These are phyloP conservation scores for Litoditis marina DNA, from an alignment of 2,888 invertebrate genomes.

Conservation along the genomic window DNA sequence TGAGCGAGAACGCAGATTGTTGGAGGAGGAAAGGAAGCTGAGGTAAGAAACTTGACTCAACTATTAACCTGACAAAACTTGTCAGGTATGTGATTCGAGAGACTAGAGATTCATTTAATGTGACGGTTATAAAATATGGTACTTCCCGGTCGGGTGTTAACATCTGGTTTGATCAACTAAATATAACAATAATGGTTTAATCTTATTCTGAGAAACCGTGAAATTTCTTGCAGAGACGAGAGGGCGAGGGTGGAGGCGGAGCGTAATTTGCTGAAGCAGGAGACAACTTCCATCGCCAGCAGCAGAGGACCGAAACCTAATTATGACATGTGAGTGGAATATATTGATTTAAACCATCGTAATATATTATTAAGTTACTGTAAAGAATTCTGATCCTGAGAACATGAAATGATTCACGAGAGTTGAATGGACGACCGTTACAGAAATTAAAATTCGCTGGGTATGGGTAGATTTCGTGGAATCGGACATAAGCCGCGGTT, in stretches of 20 bases:
- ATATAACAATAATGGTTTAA: neutral
- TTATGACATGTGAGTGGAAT: conserved; percentile 13
- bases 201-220: neutral
- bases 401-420: neutral
- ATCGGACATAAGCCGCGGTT: no score
- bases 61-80: no score
- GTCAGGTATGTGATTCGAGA: no score
- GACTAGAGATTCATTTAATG: no score
- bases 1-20: conserved; percentile 53
- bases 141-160: no score
- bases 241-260: conserved; percentile 50
- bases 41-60: no score
- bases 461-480: no score
- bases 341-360: neutral
- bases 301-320: neutral
- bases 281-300: conserved; percentile 7
- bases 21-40: conserved; percentile 52
- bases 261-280: conserved; percentile 33
- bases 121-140: no score
- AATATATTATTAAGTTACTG: no score
- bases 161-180: no score
- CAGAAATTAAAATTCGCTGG: no score
- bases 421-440: no score
- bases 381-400: neutral
- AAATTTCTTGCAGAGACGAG: conserved; percentile 44